Evolutionary conservation across 2,888 invertebrate genomes (phyloP), one percentile per base, ranked within the genome.

Genomic region (Nymphalis c-album): DNA sequence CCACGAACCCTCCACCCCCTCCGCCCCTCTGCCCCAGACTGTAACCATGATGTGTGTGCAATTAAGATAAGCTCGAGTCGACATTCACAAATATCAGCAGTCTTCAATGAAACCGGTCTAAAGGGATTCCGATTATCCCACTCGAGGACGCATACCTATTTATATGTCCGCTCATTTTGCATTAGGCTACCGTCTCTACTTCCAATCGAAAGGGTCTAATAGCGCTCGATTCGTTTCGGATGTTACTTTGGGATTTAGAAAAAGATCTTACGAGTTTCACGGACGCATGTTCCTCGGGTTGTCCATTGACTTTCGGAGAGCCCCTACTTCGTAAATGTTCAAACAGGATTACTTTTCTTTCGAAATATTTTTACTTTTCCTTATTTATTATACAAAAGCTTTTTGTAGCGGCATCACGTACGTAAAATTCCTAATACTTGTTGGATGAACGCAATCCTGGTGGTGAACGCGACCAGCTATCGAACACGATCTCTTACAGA

Each of bases 41-140:
- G 57, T 40, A 40, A 40, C 18, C 53, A 18, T 57, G 55, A 66
- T 40, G 64, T 26, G 61, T 57, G 66, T 22, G 46, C 48, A 48
- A 48, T 40, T 48, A 22, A 48, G 57, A 61, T 66, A 66, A 66
- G 60, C 48, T 7, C 18, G 46, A n/a, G 40, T 7, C 22, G 46
- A 13, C 55, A 8, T 40, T 40, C 35, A 20, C 40, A 40, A 55
- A 57, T 55, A 47, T 35, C 22, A 20, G 26, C 35, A 55, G 31
- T 22, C 55, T 61, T 55, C 55, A 48, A 57, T 66, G 48, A 60
- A 61, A 22, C 55, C 35, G 16, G 2, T 31, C 35, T 66, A n/a
- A 60, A 64, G 31, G 6, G 40, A 22, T n/a, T 40, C 35, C 35
- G 45, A 48, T 47, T 40, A 60, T 47, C 65, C 65, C 60, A 18